Evolutionary conservation across 2,797 vertebrate species (phyloP), one percentile per base, ranked within the genome.

Genomic region (Enteromius thamalakanensis): DNA sequence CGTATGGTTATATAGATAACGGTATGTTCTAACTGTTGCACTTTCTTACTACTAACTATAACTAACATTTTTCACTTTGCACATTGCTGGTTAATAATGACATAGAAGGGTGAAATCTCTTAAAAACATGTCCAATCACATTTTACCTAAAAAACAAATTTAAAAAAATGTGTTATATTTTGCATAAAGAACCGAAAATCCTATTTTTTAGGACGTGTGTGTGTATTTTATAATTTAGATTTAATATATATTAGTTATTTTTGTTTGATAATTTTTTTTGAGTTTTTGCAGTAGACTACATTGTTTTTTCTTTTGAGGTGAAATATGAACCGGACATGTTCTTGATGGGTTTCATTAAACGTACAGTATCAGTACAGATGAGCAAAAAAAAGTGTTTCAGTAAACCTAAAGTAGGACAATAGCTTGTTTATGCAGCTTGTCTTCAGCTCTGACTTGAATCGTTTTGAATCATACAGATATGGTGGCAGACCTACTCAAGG

Each of bases 401-500:
- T 51, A 65, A 4, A 23, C 5, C 19, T 32, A 1, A 82, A 17
- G 7, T 12, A n/a, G n/a, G 67, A 47, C 32, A 47, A 58, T 47
- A 40, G n/a, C 42, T 58, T 76, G 34, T 45, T 79, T 60, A 51
- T 42, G 0, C 32, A 21, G 14, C 40, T 58, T 26, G 15, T 64
- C 15, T 4, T 86, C 12, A 69, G 10, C 64, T 86, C 37, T 85
- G n/a, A 79, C 51, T 7, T 76, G 91, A 97, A 95, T 95, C 69
- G 90, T 96, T 85, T 95, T 96, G 83, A 96, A 96, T 91, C 96
- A 96, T 91, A 97, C 96, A 0, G 97, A 99, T 93, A 89, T 99
- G 93, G 97, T 99, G 32, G 96, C 97, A 0, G 98, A 99, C 91
- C 95, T 99, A 60, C 94, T 99, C 76, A 99, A 99, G 90, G 97